Base-by-base conservation (phyloP, 2,888 invertebrate genomes). In the Phanerotoma sp. region DNA sequence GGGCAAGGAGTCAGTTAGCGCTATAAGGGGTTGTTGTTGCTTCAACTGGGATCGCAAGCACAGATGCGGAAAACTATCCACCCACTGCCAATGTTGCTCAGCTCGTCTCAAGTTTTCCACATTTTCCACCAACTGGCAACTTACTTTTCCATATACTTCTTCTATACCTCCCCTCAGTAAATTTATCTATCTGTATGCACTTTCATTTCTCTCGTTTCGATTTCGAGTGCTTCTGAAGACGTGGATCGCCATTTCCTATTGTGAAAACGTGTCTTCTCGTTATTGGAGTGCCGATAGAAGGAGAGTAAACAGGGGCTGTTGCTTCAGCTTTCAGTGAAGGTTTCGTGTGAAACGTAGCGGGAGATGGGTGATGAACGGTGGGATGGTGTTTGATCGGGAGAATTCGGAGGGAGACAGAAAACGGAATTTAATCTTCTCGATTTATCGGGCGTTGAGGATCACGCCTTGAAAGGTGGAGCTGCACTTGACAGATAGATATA, bases 11-110 rank as follows among this genome's bases (percentile, higher is more conserved):
- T 51, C 49, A 60, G 62, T 62, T 62, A 61, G 56, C 58, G 48
- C 51, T 52, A 44, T 56, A 52, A 57, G 55, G 52, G 16, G 20
- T 18, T 35, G 35, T 35, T 35, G 49, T 56, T 56, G 45, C 51
- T 59, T 57, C 60, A 53, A 55, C 62, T 49, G 38, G 55, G 51
- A 62, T 59, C 56, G 62, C 46, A 65, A 52, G 56, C 69, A 67
- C 70, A 69, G 70, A 67, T 70, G 70, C 63, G 68, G 66, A 67
- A 70, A 69, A 71, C 68, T 66, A 64, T 61, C 62, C 21, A 6
- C 37, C 41, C 21, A 35, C 11, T 6, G 45, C 35, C 46, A 10
- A 50, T 45, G 21, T 46, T 35, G 50, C 18, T 50, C 45, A 33
- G 32, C 22, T 35, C 52, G 25, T 33, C 28, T 44, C 30, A 28